A percentile compares a stretch with the other conserved stretches of the same genome.
Conservation (phyloP, 2,797 vertebrate species). For the Urophycis tenuis region DNA sequence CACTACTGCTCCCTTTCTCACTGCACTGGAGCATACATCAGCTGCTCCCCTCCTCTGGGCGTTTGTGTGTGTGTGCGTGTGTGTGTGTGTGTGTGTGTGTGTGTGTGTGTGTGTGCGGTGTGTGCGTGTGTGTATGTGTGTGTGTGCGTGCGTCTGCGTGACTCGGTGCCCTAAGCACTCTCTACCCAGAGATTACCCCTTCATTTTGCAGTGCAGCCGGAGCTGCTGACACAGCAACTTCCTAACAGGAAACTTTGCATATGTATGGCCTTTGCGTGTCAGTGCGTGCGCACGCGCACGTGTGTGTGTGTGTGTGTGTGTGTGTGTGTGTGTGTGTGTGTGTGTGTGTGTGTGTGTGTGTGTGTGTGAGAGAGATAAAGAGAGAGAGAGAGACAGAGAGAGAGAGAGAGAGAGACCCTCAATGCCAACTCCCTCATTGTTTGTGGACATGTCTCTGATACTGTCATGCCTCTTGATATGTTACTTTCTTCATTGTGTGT, state of each 20-base stretch:
- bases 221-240: constrained; percentile 65
- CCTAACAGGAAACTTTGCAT: constrained; percentile 59
- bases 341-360: no score
- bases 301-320: no score
- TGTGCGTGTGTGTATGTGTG: constrained; percentile 20
- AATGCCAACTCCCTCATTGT: not conserved
- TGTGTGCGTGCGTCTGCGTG: constrained; percentile 18
- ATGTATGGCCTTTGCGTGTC: constrained; percentile 43
- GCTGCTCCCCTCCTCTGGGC: not conserved
- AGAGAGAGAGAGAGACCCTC: no score
- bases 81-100: constrained; percentile 9
- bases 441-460: not conserved
- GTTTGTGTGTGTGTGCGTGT: constrained; percentile 26
- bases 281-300: not conserved
- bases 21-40: not conserved
- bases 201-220: constrained; percentile 52
- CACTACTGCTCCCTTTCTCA: not conserved
- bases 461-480: no score
- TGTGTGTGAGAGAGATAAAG: no score
- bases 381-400: no score
- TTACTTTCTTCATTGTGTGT: no score
- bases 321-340: constrained; percentile 6
- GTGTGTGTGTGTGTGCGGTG: constrained; percentile 7
- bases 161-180: constrained; percentile 50
- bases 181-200: constrained; percentile 62